Evolutionary conservation across 2,888 invertebrate species (phyloP), one percentile per base, ranked within the genome.

Genomic region (Xanthorhoe designata): DNA sequence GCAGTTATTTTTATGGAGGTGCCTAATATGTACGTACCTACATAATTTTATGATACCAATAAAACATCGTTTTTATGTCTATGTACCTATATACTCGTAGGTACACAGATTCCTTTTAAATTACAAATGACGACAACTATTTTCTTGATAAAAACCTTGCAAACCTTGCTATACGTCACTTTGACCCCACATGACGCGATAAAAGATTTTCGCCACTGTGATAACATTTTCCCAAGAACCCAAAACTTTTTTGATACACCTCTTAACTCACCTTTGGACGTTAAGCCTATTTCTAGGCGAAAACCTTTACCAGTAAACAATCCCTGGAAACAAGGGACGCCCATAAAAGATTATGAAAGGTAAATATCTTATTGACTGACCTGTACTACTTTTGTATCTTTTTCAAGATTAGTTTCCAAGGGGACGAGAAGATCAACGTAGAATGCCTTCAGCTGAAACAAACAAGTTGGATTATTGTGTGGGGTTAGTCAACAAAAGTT

Each of bases 351-450:
- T 86, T 87, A 85, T 85, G 79, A 81, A 83, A 78, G 73, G 75
- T 78, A 76, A 76, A 78, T 78, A 75, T 80, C 76, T 79, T 83
- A 84, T 85, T 81, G 78, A 91, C 94, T 94, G 92, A 97, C 97
- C 95, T 97, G 97, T 72, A 97, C 96, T 79, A 98, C 98, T 95
- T 98, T 98, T 70, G 98, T 98, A 91, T 98, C 98, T 89, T 98
- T 98, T 90, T 98, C 98, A 84, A 98, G 94, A 94, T 98, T 98
- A 71, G 97, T 97, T 94, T 98, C 98, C 90, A 98, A 94, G 78
- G 98, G 98, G 75, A 98, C 97, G 80, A 98, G 94, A 73, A 98
- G 95, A 94, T 98, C 98, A 71, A 98, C 98, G 93, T 98, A 98
- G 90, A 98, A 98, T 32, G 98, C 98, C 94, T 98, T 98, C 78